Conservation (phyloP, 2,113 vertebrate genomes). For the Halcyon senegalensis region DNA sequence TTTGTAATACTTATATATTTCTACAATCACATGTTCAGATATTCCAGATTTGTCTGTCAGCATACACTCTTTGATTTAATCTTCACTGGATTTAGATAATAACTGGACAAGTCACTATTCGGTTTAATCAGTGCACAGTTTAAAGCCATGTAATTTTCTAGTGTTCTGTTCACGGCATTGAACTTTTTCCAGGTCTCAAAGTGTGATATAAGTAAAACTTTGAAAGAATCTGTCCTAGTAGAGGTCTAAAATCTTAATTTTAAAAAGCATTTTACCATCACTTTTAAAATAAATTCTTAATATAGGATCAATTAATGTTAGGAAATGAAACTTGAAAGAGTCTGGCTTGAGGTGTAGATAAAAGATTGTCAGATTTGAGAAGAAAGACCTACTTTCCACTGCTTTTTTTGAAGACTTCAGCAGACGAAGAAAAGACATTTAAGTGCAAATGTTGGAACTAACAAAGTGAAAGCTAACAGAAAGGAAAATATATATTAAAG, state of each 20-base stretch:
- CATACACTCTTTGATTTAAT: neutral
- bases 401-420: neutral
- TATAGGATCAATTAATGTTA: neutral
- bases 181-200: neutral
- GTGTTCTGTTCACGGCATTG: neutral
- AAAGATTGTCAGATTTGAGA: constrained; percentile 9
- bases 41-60: neutral
- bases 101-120: neutral
- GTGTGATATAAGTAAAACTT: neutral
- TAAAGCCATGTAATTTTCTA: neutral
- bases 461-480: neutral
- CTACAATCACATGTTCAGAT: neutral
- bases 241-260: neutral
- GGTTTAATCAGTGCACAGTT: neutral
- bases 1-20: neutral
- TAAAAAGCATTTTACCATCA: neutral
- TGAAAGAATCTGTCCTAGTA: neutral
- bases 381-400: neutral
- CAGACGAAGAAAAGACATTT: neutral
- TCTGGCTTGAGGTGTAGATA: neutral
- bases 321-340: neutral
- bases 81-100: neutral
- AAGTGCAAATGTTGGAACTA: neutral
- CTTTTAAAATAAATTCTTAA: neutral
- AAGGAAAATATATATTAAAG: neutral